These are phyloP conservation scores for Cheilosia vulpina DNA, from an alignment of 2,888 invertebrate genomes.

Conservation along the genomic window DNA sequence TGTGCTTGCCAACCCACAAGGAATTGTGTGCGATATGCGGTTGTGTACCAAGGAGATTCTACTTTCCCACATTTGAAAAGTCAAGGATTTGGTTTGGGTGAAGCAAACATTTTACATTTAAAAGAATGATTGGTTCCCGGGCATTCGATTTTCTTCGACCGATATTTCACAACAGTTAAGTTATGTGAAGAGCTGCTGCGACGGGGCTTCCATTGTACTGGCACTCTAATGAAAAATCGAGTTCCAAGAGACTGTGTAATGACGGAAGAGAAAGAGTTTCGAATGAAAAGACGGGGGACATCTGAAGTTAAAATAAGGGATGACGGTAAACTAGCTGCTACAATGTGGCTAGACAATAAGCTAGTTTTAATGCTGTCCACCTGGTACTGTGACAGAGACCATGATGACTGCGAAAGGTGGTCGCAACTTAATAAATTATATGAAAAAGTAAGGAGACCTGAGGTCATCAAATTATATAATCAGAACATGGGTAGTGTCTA, in stretches of 20 bases:
- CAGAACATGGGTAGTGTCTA: not conserved
- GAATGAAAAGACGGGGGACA: not conserved
- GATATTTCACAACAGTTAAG: not conserved
- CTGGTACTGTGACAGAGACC: not conserved
- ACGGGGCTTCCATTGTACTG: not conserved
- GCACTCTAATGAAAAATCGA: not conserved
- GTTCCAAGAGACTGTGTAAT: too few species aligned
- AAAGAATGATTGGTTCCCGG: not conserved
- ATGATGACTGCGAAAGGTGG: constrained; percentile 4
- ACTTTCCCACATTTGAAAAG: not conserved
- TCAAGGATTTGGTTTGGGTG: not conserved
- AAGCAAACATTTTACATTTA: not conserved
- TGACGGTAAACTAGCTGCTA: too few species aligned
- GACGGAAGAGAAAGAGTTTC: too few species aligned
- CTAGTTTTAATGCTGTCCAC: not conserved
- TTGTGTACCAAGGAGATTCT: not conserved
- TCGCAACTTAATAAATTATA: constrained; percentile 1
- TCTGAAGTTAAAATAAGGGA: too few species aligned
- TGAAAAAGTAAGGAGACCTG: not conserved
- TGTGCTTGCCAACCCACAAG: not conserved
- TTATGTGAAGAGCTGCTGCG: not conserved
- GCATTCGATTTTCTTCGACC: not conserved
- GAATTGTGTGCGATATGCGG: not conserved
- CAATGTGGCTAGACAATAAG: too few species aligned
- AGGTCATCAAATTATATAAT: not conserved